Evolutionary conservation across 2,888 invertebrate species (phyloP).

Genomic region (Agapostemon virescens): DNA sequence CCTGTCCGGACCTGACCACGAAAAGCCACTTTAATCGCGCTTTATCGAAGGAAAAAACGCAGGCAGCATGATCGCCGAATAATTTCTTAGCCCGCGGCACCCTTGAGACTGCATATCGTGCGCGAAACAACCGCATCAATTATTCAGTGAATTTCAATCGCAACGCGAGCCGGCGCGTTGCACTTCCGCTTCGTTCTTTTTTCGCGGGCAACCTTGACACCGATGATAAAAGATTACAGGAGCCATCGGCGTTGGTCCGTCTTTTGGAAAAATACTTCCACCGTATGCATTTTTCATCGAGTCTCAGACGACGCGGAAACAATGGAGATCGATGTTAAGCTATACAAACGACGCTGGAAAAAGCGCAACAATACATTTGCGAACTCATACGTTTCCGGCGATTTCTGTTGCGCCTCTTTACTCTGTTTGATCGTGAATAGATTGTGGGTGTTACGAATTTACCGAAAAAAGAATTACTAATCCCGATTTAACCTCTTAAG

Average conservation of each 20-base stretch:
- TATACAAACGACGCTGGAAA: neutral
- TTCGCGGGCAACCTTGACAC: neutral
- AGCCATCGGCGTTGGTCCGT: neutral
- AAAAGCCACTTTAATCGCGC: neutral
- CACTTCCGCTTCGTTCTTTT: neutral
- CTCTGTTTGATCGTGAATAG: too few relatives aligned
- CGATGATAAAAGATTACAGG: neutral
- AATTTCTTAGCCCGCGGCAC: neutral
- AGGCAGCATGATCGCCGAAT: neutral
- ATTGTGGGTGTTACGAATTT: too few relatives aligned
- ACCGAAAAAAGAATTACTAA: too few relatives aligned
- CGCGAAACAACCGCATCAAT: constrained; percentile 32
- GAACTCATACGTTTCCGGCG: neutral
- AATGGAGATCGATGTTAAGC: neutral
- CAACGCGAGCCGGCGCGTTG: neutral
- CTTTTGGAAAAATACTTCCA: neutral
- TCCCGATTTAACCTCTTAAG: too few relatives aligned
- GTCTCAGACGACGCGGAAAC: neutral
- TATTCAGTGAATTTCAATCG: constrained; percentile 33
- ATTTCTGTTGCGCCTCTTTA: neutral
- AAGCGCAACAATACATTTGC: neutral
- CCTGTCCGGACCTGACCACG: neutral
- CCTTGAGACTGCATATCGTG: constrained; percentile 17
- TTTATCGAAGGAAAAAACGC: neutral
- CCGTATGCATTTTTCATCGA: constrained; percentile 3